These are phyloP conservation scores for Lipotes vexillifer DNA, from an alignment of 2,113 vertebrate genomes.

Conservation along the genomic window DNA sequence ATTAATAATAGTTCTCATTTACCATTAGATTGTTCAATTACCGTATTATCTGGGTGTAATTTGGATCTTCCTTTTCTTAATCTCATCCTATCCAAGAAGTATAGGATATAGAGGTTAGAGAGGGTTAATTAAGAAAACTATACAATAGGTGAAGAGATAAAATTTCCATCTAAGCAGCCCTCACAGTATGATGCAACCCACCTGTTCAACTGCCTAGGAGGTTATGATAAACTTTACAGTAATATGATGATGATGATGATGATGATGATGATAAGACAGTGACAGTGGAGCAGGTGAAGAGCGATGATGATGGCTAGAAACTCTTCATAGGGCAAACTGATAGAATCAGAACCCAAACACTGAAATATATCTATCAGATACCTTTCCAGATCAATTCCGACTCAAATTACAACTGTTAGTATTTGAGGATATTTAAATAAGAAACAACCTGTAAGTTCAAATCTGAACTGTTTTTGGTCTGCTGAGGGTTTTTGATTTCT, in stretches of 20 bases:
- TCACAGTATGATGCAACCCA: background rate
- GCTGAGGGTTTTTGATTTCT: background rate
- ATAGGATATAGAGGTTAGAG: background rate
- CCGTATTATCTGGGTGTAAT: background rate
- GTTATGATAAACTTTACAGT: background rate
- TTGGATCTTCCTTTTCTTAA: background rate
- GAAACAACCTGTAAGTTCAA: background rate
- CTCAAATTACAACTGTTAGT: background rate
- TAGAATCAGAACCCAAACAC: background rate
- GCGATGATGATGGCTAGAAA: background rate
- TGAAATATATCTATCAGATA: background rate
- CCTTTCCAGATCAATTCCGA: background rate
- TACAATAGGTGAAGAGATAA: background rate
- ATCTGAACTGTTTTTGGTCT: background rate
- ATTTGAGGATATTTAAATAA: background rate
- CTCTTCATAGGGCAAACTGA: accelerated
- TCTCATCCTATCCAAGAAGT: background rate
- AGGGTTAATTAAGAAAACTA: background rate
- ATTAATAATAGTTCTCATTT: background rate
- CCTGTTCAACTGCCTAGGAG: background rate
- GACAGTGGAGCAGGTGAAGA: background rate
- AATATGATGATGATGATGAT: background rate
- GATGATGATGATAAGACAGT: background rate
- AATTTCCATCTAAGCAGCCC: background rate
- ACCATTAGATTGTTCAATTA: background rate